phyloP scores from a whole-genome alignment of 1,140 invertebrate genomes.

The Drosophila kepulauana region DNA sequence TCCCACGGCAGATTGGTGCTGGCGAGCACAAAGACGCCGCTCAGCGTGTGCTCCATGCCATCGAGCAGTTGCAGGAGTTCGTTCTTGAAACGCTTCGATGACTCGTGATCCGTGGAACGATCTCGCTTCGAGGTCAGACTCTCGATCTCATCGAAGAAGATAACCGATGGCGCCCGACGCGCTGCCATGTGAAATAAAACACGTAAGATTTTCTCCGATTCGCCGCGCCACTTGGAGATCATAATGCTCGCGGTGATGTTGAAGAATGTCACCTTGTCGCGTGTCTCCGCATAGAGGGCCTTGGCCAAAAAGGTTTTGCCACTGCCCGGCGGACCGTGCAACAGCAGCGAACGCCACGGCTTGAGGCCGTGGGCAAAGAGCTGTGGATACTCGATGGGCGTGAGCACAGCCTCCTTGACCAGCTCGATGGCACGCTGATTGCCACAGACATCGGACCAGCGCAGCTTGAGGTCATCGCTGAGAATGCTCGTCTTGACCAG shows the following conservation, averaged over 20 bases:
- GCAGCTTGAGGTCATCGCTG: constrained; percentile 58
- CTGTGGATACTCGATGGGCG: constrained; percentile 93
- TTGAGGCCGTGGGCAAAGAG: constrained; percentile 92
- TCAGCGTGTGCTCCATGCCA: constrained; percentile 87
- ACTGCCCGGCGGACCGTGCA: constrained; percentile 94
- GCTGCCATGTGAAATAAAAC: constrained; percentile 95
- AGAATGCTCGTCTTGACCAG: constrained; percentile 73
- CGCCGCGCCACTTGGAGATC: constrained; percentile 97
- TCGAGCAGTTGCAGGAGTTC: constrained; percentile 97
- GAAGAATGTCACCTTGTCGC: constrained; percentile 92
- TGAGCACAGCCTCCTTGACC: constrained; percentile 95
- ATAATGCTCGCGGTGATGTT: constrained; percentile 95
- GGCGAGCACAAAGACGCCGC: constrained; percentile 92
- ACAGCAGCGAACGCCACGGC: constrained; percentile 93
- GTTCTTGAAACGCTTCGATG: constrained; percentile 95
- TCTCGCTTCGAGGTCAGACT: constrained; percentile 91
- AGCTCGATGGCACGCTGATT: constrained; percentile 92
- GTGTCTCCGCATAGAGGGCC: constrained; percentile 93
- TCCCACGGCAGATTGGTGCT: constrained; percentile 97
- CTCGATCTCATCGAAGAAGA: constrained; percentile 99
- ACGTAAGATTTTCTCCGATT: constrained; percentile 95
- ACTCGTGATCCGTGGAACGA: constrained; percentile 93
- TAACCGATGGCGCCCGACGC: constrained; percentile 95
- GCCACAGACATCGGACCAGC: constrained; percentile 91
- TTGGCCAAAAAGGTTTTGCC: constrained; percentile 96